A percentile compares a stretch with the other conserved stretches of the same genome.
These are phyloP conservation scores for Polia nebulosa DNA, from an alignment of 2,888 invertebrate genomes.

Conservation along the genomic window DNA sequence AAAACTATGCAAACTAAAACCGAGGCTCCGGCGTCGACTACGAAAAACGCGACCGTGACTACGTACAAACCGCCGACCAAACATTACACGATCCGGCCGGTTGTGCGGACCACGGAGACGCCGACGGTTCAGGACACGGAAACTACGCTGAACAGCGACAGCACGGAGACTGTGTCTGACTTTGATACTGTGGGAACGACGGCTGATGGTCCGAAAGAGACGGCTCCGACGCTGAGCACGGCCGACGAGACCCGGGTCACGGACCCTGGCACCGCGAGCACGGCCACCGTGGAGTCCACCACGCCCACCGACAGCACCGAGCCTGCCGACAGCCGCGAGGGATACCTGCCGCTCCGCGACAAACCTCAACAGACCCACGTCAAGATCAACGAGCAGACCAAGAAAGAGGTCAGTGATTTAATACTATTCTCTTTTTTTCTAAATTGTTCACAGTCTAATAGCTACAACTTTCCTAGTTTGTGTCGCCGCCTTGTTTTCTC, in stretches of 20 bases:
- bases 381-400: slow-evolving; percentile 90
- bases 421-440: slow-evolving; percentile 78
- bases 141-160: slow-evolving; percentile 88
- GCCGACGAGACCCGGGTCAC: slow-evolving; percentile 81
- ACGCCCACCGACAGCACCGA: slow-evolving; percentile 85
- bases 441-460: slow-evolving; percentile 87
- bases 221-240: slow-evolving; percentile 80
- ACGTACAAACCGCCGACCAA: slow-evolving; percentile 85
- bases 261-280: slow-evolving; percentile 82
- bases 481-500: slow-evolving; percentile 75
- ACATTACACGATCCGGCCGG: slow-evolving; percentile 89
- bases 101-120: slow-evolving; percentile 84
- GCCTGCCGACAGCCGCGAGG: slow-evolving; percentile 87
- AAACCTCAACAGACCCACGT: slow-evolving; percentile 88
- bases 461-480: slow-evolving; percentile 80
- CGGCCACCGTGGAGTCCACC: slow-evolving; percentile 80
- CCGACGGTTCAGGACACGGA: slow-evolving; percentile 86
- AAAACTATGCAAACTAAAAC: slow-evolving; percentile 82
- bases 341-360: slow-evolving; percentile 87
- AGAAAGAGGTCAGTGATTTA: slow-evolving; percentile 90
- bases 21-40: slow-evolving; percentile 75
- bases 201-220: slow-evolving; percentile 78
- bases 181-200: slow-evolving; percentile 82
- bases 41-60: slow-evolving; percentile 79
- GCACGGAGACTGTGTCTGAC: slow-evolving; percentile 87